Conservation (phyloP, 2,113 vertebrate genomes). For the Genyomyrus donnyi region DNA sequence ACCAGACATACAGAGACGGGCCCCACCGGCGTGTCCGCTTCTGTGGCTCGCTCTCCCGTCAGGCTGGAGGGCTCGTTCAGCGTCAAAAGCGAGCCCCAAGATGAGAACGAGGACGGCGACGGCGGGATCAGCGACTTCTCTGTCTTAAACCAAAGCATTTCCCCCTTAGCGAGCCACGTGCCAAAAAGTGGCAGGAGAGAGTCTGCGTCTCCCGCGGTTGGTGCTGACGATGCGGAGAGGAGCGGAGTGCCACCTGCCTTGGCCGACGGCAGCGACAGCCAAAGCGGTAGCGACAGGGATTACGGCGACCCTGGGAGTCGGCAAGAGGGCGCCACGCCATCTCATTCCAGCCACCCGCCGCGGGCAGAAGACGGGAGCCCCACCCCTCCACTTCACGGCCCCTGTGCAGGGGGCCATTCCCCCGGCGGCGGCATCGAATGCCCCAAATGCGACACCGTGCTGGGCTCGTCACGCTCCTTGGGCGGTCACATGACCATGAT, state of each 20-base stretch:
- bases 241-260: conserved; percentile 68
- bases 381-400: conserved; percentile 76
- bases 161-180: conserved; percentile 98
- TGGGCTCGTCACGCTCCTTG: conserved; percentile 91
- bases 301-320: conserved; percentile 67
- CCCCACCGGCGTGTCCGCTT: conserved; percentile 80
- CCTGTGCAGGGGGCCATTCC: conserved; percentile 80
- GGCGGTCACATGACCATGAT: conserved; percentile 99
- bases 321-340: conserved; percentile 68
- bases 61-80: conserved; percentile 73
- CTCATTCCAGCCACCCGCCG: conserved; percentile 69
- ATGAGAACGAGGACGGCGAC: conserved; percentile 80
- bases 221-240: conserved; percentile 79
- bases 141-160: conserved; percentile 99
- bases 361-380: conserved; percentile 86
- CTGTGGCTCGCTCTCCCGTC: conserved; percentile 46
- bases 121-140: conserved; percentile 83
- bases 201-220: conserved; percentile 74
- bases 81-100: conserved; percentile 83
- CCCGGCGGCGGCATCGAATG: conserved; percentile 94
- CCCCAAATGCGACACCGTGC: conserved; percentile 93
- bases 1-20: conserved; percentile 84
- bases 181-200: conserved; percentile 93
- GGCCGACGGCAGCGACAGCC: conserved; percentile 71
- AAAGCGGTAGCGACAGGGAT: conserved; percentile 65